These are phyloP conservation scores for Heterodera carotae DNA, from an alignment of 1,140 invertebrate species.

Conservation along the genomic window DNA sequence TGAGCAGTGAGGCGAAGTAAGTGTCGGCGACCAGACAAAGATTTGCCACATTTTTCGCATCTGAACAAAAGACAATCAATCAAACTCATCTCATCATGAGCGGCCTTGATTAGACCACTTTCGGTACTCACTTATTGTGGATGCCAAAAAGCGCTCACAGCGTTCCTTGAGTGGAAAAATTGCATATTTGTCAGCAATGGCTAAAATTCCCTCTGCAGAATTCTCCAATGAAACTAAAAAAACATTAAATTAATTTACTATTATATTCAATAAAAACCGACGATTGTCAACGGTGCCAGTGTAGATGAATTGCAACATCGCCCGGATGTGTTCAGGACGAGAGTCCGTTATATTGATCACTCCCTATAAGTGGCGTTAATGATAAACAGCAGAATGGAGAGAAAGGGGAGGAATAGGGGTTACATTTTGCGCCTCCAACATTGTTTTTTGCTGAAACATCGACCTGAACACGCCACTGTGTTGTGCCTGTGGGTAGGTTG, in stretches of 20 bases:
- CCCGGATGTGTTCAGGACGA: constrained; percentile 51
- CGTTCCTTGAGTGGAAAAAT: constrained; percentile 58
- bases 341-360: constrained; percentile 56
- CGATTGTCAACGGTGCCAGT: constrained; percentile 30
- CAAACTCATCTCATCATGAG: too few species aligned
- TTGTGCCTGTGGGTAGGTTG: constrained; percentile 39
- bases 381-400: not conserved
- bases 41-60: constrained; percentile 51
- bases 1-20: constrained; percentile 47
- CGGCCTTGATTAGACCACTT: constrained; percentile 16
- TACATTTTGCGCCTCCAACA: constrained; percentile 58
- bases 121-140: constrained; percentile 32
- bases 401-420: too few species aligned
- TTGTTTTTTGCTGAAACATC: constrained; percentile 58
- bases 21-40: constrained; percentile 58
- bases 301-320: constrained; percentile 33
- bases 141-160: constrained; percentile 53
- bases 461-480: constrained; percentile 58
- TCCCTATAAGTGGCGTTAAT: constrained; percentile 20
- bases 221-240: constrained; percentile 37
- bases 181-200: constrained; percentile 62
- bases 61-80: too few species aligned
- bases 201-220: constrained; percentile 48
- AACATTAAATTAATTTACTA: not conserved
- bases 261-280: not conserved